These are phyloP conservation scores for Cepphus grylle DNA, from an alignment of 2,113 vertebrate genomes.

Conservation along the genomic window DNA sequence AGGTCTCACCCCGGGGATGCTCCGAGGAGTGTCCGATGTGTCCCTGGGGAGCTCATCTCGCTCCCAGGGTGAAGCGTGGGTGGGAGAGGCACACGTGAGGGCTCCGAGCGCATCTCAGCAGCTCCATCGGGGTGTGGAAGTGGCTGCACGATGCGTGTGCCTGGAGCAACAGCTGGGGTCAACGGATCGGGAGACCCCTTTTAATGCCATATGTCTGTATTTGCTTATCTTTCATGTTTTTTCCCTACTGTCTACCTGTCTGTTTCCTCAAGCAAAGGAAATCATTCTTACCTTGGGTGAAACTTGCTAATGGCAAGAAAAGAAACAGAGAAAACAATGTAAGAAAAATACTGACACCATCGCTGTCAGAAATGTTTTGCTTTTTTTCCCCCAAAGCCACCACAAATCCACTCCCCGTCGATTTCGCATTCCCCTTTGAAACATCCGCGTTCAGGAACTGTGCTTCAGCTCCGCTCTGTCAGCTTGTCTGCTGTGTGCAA, in stretches of 20 bases:
- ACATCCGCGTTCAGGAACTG: background rate
- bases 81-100: background rate
- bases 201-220: background rate
- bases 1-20: background rate
- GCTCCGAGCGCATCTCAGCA: background rate
- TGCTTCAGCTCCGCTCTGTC: constrained; percentile 8
- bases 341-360: background rate
- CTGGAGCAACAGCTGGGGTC: background rate
- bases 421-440: background rate
- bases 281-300: background rate
- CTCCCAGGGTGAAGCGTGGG: fast-evolving
- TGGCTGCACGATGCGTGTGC: background rate
- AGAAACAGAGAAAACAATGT: background rate
- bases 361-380: background rate
- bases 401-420: background rate
- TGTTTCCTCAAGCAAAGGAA: background rate
- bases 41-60: background rate
- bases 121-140: fast-evolving
- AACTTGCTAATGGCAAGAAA: background rate
- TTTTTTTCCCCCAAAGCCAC: background rate
- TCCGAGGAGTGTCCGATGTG: no score
- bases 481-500: constrained; percentile 9
- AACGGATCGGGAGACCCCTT: fast-evolving
- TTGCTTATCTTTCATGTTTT: background rate
- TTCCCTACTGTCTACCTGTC: background rate